These are phyloP conservation scores for Rhopalosiphum padi DNA, from an alignment of 1,140 invertebrate genomes.

Conservation along the genomic window DNA sequence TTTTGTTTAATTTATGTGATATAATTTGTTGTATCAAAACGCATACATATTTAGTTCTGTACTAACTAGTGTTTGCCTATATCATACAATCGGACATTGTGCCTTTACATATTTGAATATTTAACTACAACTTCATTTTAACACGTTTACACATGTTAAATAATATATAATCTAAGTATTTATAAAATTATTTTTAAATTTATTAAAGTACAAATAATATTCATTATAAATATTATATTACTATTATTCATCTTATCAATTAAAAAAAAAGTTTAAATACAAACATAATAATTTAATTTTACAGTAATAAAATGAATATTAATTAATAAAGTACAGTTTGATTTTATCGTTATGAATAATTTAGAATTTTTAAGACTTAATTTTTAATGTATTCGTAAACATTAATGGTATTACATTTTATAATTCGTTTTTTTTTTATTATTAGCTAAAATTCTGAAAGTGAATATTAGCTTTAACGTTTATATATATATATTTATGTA, in stretches of 20 bases:
- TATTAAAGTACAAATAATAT: background rate
- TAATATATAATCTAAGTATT: background rate
- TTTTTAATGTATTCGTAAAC: background rate
- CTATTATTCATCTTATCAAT: background rate
- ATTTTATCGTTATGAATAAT: background rate
- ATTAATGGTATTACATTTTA: background rate
- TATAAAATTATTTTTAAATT: background rate
- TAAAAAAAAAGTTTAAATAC: background rate
- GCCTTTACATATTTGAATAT: background rate
- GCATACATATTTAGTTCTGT: background rate
- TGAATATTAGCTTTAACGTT: background rate
- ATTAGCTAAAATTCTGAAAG: background rate
- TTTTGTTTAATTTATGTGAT: constrained; percentile 1
- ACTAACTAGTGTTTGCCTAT: background rate
- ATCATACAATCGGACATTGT: background rate
- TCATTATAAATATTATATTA: background rate
- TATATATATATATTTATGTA: background rate
- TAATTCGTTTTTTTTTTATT: background rate
- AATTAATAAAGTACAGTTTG: background rate
- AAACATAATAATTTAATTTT: background rate
- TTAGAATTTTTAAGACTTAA: background rate
- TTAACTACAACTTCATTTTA: background rate
- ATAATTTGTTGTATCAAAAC: background rate
- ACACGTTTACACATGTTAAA: background rate
- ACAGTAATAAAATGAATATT: background rate